phyloP scores from a whole-genome alignment of 37 sponge, comb jelly and placozoan genomes.

The Geodia barretti region DNA sequence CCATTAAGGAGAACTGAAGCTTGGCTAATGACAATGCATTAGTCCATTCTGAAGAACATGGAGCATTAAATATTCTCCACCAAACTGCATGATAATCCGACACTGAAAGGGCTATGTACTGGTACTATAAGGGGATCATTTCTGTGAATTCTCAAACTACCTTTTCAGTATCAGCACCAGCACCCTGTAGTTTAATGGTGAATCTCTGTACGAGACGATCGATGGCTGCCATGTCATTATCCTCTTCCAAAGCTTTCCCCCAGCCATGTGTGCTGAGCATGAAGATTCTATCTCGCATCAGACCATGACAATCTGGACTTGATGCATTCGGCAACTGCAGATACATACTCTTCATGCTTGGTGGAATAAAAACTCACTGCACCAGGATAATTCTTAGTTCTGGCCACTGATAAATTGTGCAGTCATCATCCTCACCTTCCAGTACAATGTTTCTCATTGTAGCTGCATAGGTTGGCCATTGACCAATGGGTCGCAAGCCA shows the following conservation, averaged over 20 bases:
- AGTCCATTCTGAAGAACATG: constrained; percentile 52
- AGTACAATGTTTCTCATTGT: constrained; percentile 53
- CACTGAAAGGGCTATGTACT: constrained; percentile 44
- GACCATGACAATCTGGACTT: constrained; percentile 77
- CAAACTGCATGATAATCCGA: constrained; percentile 54
- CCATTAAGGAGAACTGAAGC: constrained; percentile 60
- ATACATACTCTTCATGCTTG: constrained; percentile 61
- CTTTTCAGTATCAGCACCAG: constrained; percentile 34
- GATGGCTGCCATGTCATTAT: constrained; percentile 35
- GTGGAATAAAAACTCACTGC: constrained; percentile 36
- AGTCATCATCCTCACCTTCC: constrained; percentile 42
- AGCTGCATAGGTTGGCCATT: constrained; percentile 66
- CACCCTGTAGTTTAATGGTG: constrained; percentile 33
- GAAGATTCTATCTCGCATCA: constrained; percentile 66
- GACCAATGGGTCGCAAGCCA: constrained; percentile 48
- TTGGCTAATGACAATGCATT: constrained; percentile 39
- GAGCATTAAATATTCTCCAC: constrained; percentile 68
- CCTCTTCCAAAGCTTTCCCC: constrained; percentile 56
- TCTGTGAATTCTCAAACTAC: constrained; percentile 50
- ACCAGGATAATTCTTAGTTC: constrained; percentile 35
- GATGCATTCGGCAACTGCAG: constrained; percentile 46
- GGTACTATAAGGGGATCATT: constrained; percentile 41
- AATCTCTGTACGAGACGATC: constrained; percentile 46
- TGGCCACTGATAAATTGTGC: constrained; percentile 53
- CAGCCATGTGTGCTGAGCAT: constrained; percentile 68